Evolutionary conservation across 2,113 vertebrate genomes (phyloP), one percentile per base, ranked within the genome.

Genomic region (Pluvialis apricaria): DNA sequence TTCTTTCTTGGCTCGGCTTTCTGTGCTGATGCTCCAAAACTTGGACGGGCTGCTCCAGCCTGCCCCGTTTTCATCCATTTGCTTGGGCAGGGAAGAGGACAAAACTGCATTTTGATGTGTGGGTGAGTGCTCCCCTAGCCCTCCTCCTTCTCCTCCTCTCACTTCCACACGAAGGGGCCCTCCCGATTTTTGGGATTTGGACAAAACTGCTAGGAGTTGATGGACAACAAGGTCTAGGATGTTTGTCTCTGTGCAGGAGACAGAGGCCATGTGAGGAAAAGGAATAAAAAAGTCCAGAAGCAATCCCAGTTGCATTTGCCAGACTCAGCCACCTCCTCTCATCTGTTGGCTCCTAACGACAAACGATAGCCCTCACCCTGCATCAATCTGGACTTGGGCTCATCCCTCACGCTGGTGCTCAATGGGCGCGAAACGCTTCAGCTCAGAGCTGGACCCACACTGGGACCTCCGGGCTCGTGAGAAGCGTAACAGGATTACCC

Each of bases 1-100:
- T 98, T 98, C 97, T 88, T 57, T 95, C 94, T 95, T 98, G 98
- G 98, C 97, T 96, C 76, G 0, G 29, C 66, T 78, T 12, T 16
- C 88, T 38, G 7, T 8, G 69, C 89, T 11, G 91, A 91, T 95
- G 90, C 89, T 96, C 96, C 93, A 8, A 11, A 75, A 36, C 47
- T 72, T 86, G 80, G 86, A 88, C 45, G 47, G 91, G 51, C 86
- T 75, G 84, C 70, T 94, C 81, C 96, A 57, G 88, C 88, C 85
- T 81, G 81, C 96, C 79, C 72, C 4, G 4, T 60, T 81, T 62
- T 94, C 82, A 65, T 82, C 94, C 76, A 19, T 62, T 88, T 5
- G 80, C 92, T 88, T 25, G 68, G 1, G 78, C 85, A 45, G 95
- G 69, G 93, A 91, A 92, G 69, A 20, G 36, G 5, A 95, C 90